Evolutionary conservation across 2,888 invertebrate genomes (phyloP).

Genomic region (Hipparchia sbordonii): DNA sequence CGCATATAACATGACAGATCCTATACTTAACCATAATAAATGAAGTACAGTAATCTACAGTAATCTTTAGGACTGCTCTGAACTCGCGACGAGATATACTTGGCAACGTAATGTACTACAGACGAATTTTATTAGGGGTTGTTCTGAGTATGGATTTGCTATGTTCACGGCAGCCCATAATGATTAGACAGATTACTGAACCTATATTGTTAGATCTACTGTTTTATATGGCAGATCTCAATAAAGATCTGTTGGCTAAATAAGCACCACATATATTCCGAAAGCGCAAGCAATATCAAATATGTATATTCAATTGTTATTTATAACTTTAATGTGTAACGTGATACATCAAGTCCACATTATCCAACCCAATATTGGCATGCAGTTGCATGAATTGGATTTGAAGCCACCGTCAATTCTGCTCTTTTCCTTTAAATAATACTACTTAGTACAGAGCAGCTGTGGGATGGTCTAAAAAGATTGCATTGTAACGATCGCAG

Average conservation of each 20-base stretch:
- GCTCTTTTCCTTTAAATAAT: no score
- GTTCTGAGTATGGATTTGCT: no score
- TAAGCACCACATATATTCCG: conserved; percentile 2
- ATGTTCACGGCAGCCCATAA: no score
- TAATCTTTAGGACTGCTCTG: no score
- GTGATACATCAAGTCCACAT: conserved; percentile 2
- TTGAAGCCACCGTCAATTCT: no score
- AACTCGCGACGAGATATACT: no score
- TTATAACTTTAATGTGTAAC: not conserved
- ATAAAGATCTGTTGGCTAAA: conserved; percentile 7
- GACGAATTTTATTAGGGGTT: no score
- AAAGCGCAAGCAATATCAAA: conserved; percentile 9
- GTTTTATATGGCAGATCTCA: conserved; percentile 12
- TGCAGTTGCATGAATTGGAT: no score
- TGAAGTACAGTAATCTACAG: not conserved
- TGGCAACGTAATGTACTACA: no score
- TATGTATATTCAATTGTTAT: conserved; percentile 1
- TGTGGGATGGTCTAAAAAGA: no score
- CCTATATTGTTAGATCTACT: not conserved
- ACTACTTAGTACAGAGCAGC: no score
- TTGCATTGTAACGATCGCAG: no score
- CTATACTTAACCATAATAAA: not conserved
- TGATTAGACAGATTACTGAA: not conserved
- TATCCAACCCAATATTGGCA: not conserved
- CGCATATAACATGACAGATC: not conserved